phyloP scores from a whole-genome alignment of 35 echinoderm and acorn worm genomes.

The Anneissia japonica region DNA sequence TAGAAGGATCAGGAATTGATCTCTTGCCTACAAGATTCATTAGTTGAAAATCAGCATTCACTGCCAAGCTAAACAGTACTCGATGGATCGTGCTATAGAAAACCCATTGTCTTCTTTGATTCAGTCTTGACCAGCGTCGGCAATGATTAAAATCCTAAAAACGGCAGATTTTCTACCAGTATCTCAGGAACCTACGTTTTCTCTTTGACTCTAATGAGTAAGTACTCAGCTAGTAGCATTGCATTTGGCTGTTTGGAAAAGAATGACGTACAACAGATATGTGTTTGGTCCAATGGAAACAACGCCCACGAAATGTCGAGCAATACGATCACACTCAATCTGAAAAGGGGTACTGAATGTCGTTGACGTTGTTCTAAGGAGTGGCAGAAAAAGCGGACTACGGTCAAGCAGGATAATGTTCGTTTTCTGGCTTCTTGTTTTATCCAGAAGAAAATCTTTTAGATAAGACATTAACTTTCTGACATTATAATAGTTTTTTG shows the following conservation, averaged over 20 bases:
- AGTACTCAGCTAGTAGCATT: neutral
- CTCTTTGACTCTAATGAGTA: neutral
- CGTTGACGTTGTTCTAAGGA: neutral
- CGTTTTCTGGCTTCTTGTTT: neutral
- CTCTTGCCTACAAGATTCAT: too few species aligned
- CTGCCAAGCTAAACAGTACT: neutral
- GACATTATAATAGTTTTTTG: too few species aligned
- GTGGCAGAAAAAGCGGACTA: neutral
- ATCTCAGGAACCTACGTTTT: neutral
- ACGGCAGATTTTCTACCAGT: neutral
- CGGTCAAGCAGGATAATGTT: neutral
- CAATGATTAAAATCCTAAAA: neutral
- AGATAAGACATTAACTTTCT: too few species aligned
- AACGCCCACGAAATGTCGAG: neutral
- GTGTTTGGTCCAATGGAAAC: neutral
- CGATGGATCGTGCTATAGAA: neutral
- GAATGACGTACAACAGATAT: neutral
- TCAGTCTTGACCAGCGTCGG: neutral
- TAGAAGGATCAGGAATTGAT: too few species aligned
- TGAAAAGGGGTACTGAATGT: neutral
- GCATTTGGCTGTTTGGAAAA: neutral
- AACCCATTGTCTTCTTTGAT: neutral
- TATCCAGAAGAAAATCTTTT: neutral
- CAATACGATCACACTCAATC: neutral
- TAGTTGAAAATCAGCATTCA: neutral